These are phyloP conservation scores for Muscina levida DNA, from an alignment of 2,888 invertebrate species.

Conservation along the genomic window DNA sequence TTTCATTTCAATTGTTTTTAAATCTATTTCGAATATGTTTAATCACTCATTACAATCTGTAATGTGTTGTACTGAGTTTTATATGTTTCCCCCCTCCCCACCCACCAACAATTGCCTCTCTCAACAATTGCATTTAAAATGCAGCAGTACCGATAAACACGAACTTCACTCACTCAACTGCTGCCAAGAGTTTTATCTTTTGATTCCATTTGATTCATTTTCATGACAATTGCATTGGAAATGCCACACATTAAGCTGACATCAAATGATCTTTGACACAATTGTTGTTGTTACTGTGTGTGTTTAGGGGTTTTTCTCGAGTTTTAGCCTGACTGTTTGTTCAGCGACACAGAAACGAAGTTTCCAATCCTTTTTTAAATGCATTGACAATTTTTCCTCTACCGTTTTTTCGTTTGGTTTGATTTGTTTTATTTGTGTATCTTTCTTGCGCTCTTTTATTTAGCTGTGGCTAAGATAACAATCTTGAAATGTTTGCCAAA, in stretches of 20 bases:
- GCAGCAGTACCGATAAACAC: no score
- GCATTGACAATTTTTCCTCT: conserved; percentile 32
- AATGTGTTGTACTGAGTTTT: neutral
- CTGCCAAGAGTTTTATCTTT: conserved; percentile 59
- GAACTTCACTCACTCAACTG: conserved; percentile 34
- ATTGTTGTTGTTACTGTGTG: conserved; percentile 55
- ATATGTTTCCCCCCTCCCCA: neutral
- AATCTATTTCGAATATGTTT: no score
- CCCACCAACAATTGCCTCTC: no score
- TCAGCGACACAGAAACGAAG: neutral
- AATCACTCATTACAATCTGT: conserved; percentile 7
- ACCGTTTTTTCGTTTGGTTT: no score
- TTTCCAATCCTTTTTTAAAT: conserved; percentile 34
- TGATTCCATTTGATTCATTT: conserved; percentile 63
- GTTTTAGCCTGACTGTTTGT: neutral
- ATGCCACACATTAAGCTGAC: conserved; percentile 64
- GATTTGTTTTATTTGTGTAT: no score
- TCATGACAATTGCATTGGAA: conserved; percentile 64
- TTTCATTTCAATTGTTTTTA: no score
- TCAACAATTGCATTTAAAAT: no score
- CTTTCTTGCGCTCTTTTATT: no score
- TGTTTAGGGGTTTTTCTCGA: neutral
- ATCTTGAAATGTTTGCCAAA: conserved; percentile 62
- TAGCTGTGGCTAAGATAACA: conserved; percentile 61
- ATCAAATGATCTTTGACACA: conserved; percentile 65